These are phyloP conservation scores for Burhinus bistriatus DNA, from an alignment of 2,113 vertebrate species.

Conservation along the genomic window DNA sequence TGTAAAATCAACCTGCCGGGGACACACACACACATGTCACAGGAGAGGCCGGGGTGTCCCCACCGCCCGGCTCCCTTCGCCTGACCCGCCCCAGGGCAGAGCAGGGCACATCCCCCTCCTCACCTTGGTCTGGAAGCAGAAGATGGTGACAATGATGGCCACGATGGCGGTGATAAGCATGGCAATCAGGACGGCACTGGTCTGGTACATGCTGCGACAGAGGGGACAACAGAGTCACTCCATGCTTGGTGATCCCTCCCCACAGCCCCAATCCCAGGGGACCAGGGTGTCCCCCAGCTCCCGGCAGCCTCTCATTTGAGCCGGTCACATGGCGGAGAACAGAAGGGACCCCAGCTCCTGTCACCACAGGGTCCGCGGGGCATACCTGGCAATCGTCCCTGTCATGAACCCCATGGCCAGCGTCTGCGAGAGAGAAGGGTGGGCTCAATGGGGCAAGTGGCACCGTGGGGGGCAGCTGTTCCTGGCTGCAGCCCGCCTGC, in stretches of 20 bases:
- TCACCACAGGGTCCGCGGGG: fast-evolving
- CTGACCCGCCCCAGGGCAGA: too few species aligned
- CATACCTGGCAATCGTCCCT: slow-evolving; percentile 88
- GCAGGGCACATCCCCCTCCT: not conserved
- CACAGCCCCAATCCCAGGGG: fast-evolving
- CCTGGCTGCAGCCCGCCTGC: not conserved
- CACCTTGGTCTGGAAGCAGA: slow-evolving; percentile 98
- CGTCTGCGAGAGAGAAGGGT: slow-evolving; percentile 75
- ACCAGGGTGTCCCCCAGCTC: not conserved
- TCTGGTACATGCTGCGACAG: slow-evolving; percentile 77
- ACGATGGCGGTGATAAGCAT: slow-evolving; percentile 89
- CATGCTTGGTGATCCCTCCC: not conserved
- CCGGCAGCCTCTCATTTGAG: not conserved
- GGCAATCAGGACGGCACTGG: slow-evolving; percentile 85
- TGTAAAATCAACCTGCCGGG: slow-evolving; percentile 91
- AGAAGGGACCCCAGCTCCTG: not conserved
- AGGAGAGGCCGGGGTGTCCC: not conserved
- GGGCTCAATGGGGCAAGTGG: not conserved
- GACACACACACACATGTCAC: not conserved
- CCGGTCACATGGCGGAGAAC: fast-evolving
- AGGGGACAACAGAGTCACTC: not conserved
- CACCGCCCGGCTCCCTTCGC: fast-evolving
- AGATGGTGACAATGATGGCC: slow-evolving; percentile 87
- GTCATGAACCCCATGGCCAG: slow-evolving; percentile 90
- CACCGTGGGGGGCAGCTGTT: not conserved